Evolutionary conservation across 1,140 invertebrate genomes (phyloP).

Genomic region (Brachionus calyciflorus): DNA sequence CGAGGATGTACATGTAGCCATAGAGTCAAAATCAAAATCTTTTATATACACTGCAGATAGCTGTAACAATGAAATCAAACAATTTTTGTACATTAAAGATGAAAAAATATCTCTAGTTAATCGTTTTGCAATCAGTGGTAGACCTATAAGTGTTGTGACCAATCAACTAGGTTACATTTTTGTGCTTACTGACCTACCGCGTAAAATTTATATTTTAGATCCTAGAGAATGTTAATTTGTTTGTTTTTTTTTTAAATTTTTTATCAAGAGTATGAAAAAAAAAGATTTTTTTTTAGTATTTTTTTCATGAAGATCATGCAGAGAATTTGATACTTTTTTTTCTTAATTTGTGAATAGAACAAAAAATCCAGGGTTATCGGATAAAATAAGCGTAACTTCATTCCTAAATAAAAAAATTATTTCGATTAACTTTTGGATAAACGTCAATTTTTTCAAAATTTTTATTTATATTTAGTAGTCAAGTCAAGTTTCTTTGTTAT

Average conservation of each 20-base stretch:
- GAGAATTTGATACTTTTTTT: no score
- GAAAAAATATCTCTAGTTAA: neutral
- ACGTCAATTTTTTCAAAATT: no score
- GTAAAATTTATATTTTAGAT: constrained; percentile 29
- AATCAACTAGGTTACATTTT: constrained; percentile 36
- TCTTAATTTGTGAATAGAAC: no score
- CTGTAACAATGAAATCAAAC: constrained; percentile 28
- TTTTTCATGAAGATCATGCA: neutral
- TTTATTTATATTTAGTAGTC: no score
- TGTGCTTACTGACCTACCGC: constrained; percentile 28
- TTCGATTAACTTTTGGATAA: no score
- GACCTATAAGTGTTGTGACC: constrained; percentile 15
- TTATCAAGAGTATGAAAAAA: constrained; percentile 38
- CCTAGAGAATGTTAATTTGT: constrained; percentile 17
- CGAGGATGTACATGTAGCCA: constrained; percentile 16
- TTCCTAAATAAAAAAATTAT: no score
- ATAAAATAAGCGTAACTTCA: no score
- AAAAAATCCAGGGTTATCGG: no score
- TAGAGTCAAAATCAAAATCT: neutral
- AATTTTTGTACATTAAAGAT: constrained; percentile 8
- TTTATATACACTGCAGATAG: constrained; percentile 26
- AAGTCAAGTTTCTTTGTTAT: no score
- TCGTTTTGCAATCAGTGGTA: neutral
- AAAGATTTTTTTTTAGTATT: constrained; percentile 18
- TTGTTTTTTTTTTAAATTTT: constrained; percentile 27